Percentiles rank a stretch among this genome's conserved stretches.
These are phyloP conservation scores for Leptestheria dahalacensis DNA, from an alignment of 1,140 invertebrate species.

Conservation along the genomic window DNA sequence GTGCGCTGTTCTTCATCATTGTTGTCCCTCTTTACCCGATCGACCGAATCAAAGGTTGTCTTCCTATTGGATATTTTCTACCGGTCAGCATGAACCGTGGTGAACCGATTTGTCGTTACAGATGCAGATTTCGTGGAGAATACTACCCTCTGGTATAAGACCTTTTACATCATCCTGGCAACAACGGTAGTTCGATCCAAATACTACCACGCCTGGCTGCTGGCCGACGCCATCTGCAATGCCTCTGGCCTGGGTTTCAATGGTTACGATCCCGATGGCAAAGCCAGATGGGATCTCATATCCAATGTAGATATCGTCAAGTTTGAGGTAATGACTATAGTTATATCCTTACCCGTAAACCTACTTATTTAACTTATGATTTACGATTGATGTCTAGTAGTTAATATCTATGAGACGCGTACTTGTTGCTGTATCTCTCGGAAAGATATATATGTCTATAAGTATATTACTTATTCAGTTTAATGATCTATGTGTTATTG, in stretches of 20 bases:
- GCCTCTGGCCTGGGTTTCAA: slow-evolving; percentile 82
- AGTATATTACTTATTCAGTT: too few species aligned
- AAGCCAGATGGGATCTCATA: slow-evolving; percentile 64
- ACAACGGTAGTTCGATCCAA: slow-evolving; percentile 69
- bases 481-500: too few species aligned
- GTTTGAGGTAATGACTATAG: too few species aligned
- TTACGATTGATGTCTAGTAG: too few species aligned
- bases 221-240: slow-evolving; percentile 87
- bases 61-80: background rate
- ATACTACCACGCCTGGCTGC: slow-evolving; percentile 92
- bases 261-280: slow-evolving; percentile 57
- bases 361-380: too few species aligned
- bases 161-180: slow-evolving; percentile 59
- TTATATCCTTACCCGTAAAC: too few species aligned
- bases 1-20: slow-evolving; percentile 46
- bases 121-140: slow-evolving; percentile 49
- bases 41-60: slow-evolving; percentile 39
- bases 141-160: slow-evolving; percentile 43
- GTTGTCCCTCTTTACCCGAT: slow-evolving; percentile 47
- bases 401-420: too few species aligned
- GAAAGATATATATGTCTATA: too few species aligned
- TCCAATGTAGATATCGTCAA: slow-evolving; percentile 76
- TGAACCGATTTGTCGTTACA: slow-evolving; percentile 30
- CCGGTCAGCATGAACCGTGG: too few species aligned
- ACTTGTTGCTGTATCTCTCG: too few species aligned